Evolutionary conservation across 2,888 invertebrate genomes (phyloP).

Genomic region (Pantelozetes paolii): DNA sequence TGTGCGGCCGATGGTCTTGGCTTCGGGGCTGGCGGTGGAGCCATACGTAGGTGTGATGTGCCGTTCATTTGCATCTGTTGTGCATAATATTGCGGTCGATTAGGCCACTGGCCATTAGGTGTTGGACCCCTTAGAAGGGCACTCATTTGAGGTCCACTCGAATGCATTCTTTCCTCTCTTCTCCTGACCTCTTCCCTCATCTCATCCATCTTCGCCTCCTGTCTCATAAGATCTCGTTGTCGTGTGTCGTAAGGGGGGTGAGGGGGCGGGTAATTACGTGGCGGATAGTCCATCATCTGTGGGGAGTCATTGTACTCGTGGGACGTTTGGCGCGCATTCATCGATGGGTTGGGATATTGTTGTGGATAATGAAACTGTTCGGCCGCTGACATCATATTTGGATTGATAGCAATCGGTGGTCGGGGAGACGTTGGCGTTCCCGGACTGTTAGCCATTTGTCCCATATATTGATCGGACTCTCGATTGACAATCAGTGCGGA

Average conservation of each 20-base stretch:
- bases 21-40: conserved; percentile 47
- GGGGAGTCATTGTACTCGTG: conserved; percentile 10
- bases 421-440: conserved; percentile 43
- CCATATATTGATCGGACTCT: conserved; percentile 48
- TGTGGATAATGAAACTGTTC: conserved; percentile 34
- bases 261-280: conserved; percentile 34
- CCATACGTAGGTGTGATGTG: conserved; percentile 36
- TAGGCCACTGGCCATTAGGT: conserved; percentile 18
- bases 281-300: conserved; percentile 2
- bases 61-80: conserved; percentile 43
- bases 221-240: conserved; percentile 50
- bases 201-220: conserved; percentile 56
- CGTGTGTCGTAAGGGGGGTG: conserved; percentile 44
- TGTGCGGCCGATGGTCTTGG: conserved; percentile 46
- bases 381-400: neutral
- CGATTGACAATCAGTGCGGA: conserved; percentile 48
- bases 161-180: conserved; percentile 52
- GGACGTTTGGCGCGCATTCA: conserved; percentile 41
- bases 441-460: conserved; percentile 43
- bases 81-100: conserved; percentile 10
- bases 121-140: conserved; percentile 36
- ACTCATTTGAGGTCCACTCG: conserved; percentile 41
- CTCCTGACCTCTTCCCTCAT: conserved; percentile 75
- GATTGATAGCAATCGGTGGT: conserved; percentile 40
- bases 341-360: conserved; percentile 41